Evolutionary conservation across 2,797 vertebrate species (phyloP), one percentile per base, ranked within the genome.

Genomic region (Hoplostethus mediterraneus): DNA sequence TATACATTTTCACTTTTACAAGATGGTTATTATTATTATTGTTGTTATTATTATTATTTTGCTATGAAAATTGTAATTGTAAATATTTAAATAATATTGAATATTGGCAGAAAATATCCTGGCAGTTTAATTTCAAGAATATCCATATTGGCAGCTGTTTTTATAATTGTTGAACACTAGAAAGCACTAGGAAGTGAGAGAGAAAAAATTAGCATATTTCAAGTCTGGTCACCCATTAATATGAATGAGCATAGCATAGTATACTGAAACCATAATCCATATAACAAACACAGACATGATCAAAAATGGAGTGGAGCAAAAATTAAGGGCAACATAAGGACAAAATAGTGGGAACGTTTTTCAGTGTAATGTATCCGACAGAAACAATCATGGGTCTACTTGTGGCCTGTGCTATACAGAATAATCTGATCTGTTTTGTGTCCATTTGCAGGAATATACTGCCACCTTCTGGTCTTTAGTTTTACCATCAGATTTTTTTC

Each of bases 381-480:
- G n/a, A 16, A 7, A 14, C n/a, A 49, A 49, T n/a, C 48, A 49
- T 8, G 6, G 6, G n/a, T n/a, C 48, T 16, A 49, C 6, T 49
- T 17, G 17, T 5, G n/a, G n/a, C 7, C n/a, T n/a, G 48, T 49
- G 48, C 48, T 5, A 5, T 17, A 36, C 33, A 36, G 33, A 36
- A 53, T 52, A 12, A 28, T 1, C 12, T 21, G 33, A 14, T 17
- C n/a, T 40, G 33, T 16, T 57, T 4, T 59, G 17, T 33, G 40
- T 55, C 2, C 30, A 73, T 81, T 63, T 73, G 7, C 28, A 68
- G 71, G 73, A 13, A 64, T 36, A 77, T 74, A 47, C 53, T 66
- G 88, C 90, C 89, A 84, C 59, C 94, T 86, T 58, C 79, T 92
- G 93, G 89, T 67, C 17, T 3, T 44, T 5, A 52, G 51, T 12